These are phyloP conservation scores for Pachyramphus minor DNA, from an alignment of 2,113 vertebrate species.

Conservation along the genomic window DNA sequence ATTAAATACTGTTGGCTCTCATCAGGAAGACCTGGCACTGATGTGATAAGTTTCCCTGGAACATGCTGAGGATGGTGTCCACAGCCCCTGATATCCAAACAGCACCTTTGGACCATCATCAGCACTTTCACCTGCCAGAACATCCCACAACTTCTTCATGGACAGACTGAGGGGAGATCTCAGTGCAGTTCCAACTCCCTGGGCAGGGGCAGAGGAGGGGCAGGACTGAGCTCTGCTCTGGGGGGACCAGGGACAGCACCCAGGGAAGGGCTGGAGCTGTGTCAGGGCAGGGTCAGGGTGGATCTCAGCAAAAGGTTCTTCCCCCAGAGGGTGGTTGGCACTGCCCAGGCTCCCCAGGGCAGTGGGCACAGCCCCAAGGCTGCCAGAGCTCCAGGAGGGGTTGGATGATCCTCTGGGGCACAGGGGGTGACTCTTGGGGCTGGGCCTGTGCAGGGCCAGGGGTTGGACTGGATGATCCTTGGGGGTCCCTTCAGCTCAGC, in stretches of 20 bases:
- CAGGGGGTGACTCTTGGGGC: not conserved
- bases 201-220: not conserved
- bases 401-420: not conserved
- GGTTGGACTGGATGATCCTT: not conserved
- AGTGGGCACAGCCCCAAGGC: not conserved
- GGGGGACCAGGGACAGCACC: not conserved
- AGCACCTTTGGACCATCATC: not conserved
- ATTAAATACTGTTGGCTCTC: not conserved
- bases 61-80: not conserved
- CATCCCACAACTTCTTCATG: not conserved
- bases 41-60: not conserved
- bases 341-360: not conserved
- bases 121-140: not conserved
- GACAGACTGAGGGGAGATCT: not conserved
- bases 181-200: not conserved
- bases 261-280: not conserved
- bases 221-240: not conserved
- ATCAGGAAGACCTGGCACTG: not conserved
- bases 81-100: not conserved
- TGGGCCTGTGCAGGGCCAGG: not conserved
- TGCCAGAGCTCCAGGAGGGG: not conserved
- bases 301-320: not conserved
- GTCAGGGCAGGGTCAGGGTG: not conserved
- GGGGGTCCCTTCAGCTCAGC: not conserved
- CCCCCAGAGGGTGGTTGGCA: not conserved